Evolutionary conservation across 2,797 vertebrate species (phyloP).

Genomic region (Gastrophryne carolinensis): DNA sequence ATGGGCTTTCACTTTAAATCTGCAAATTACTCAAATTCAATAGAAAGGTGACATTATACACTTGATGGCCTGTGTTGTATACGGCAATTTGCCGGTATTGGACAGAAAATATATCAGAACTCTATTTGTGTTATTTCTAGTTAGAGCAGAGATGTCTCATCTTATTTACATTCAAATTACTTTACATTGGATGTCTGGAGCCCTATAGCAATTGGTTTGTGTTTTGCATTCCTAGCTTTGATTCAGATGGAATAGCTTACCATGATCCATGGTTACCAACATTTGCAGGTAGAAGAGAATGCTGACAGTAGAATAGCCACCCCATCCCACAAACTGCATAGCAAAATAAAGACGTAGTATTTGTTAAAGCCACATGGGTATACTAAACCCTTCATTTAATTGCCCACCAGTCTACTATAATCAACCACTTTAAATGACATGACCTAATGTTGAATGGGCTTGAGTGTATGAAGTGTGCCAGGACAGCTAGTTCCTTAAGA

Average conservation of each 20-base stretch:
- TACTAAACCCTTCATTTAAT: too few species aligned
- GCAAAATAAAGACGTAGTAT: too few species aligned
- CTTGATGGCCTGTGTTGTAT: not conserved
- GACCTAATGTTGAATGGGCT: too few species aligned
- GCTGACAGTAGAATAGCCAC: not conserved
- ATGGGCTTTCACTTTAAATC: not conserved
- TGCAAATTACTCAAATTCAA: not conserved
- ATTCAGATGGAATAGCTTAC: not conserved
- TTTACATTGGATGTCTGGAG: not conserved
- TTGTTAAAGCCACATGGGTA: too few species aligned
- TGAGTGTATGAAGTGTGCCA: too few species aligned
- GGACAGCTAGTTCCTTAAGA: too few species aligned
- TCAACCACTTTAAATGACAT: too few species aligned
- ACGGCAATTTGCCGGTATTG: not conserved
- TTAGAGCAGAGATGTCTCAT: not conserved
- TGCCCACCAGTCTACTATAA: too few species aligned
- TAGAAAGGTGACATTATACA: not conserved
- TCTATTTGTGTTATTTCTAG: slow-evolving; percentile 12
- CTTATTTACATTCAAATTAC: slow-evolving; percentile 30
- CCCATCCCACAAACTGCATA: too few species aligned
- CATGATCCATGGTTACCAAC: not conserved
- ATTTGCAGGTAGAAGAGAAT: not conserved
- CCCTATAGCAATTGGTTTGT: not conserved
- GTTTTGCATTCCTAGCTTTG: not conserved
- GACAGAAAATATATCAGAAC: slow-evolving; percentile 2